Conservation (phyloP, 2,113 vertebrate genomes). For the Crypturellus undulatus region DNA sequence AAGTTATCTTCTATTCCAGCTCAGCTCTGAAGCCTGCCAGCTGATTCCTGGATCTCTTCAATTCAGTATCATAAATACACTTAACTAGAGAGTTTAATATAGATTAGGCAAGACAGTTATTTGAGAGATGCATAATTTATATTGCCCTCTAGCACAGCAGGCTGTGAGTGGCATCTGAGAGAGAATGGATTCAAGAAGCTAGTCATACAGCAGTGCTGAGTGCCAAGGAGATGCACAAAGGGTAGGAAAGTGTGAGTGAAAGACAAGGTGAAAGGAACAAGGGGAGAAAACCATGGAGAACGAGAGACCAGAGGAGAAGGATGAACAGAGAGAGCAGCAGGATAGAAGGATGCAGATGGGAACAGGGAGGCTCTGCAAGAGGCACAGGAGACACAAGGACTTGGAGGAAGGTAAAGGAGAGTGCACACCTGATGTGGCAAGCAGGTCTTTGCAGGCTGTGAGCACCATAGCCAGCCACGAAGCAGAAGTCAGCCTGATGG, state of each 20-base stretch:
- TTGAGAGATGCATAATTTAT: slow-evolving; percentile 54
- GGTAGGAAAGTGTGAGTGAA: accelerated
- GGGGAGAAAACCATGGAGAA: background rate
- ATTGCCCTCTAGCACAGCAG: slow-evolving; percentile 7
- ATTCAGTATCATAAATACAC: slow-evolving; percentile 28
- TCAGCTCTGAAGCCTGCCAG: slow-evolving; percentile 35
- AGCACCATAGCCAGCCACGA: background rate
- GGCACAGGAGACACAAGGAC: background rate
- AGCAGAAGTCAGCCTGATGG: background rate
- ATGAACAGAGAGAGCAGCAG: background rate
- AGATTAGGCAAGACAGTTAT: slow-evolving; percentile 41
- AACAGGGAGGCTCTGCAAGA: background rate
- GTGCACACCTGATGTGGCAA: background rate
- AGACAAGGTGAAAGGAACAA: background rate
- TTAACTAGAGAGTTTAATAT: slow-evolving; percentile 40
- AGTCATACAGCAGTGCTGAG: background rate
- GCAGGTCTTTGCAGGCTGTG: background rate
- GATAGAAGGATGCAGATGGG: background rate
- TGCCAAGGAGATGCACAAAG: background rate
- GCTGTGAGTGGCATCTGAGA: background rate
- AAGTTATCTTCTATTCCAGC: background rate
- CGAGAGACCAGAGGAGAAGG: background rate
- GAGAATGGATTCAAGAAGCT: background rate
- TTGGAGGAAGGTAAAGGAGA: accelerated
- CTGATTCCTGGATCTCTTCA: slow-evolving; percentile 5